Percentiles rank a stretch among this genome's conserved stretches.
phyloP scores from a whole-genome alignment of 1,140 invertebrate genomes.

The Globodera rostochiensis region DNA sequence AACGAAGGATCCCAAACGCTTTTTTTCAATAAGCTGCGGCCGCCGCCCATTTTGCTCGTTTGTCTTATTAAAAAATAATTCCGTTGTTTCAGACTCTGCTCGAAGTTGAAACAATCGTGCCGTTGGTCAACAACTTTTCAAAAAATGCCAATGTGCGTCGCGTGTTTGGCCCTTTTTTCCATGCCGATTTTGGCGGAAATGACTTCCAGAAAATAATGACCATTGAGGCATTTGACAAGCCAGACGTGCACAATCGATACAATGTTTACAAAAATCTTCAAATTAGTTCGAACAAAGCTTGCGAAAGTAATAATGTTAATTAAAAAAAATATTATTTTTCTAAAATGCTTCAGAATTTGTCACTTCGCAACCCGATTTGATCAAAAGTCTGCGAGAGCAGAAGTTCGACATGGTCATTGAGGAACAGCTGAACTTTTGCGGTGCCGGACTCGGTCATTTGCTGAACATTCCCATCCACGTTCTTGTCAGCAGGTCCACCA shows the following conservation, averaged over 20 bases:
- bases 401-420: conserved; percentile 41
- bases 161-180: conserved; percentile 10
- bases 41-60: no score
- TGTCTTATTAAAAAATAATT: not conserved
- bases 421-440: conserved; percentile 47
- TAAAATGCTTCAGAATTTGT: conserved; percentile 27
- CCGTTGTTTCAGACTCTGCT: conserved; percentile 24
- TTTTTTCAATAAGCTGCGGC: no score
- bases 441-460: conserved; percentile 33
- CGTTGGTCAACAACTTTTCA: conserved; percentile 12
- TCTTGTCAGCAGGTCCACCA: conserved; percentile 33
- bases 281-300: not conserved
- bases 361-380: conserved; percentile 18
- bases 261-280: not conserved
- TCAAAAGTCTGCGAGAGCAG: conserved; percentile 20
- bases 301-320: conserved; percentile 17
- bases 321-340: not conserved
- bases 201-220: conserved; percentile 4
- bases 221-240: not conserved
- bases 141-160: not conserved
- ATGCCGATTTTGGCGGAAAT: not conserved
- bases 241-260: not conserved
- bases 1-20: no score
- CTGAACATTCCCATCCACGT: conserved; percentile 36
- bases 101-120: conserved; percentile 27